Base-by-base conservation (phyloP, 1,140 invertebrate species). In the Telenomus remus region DNA sequence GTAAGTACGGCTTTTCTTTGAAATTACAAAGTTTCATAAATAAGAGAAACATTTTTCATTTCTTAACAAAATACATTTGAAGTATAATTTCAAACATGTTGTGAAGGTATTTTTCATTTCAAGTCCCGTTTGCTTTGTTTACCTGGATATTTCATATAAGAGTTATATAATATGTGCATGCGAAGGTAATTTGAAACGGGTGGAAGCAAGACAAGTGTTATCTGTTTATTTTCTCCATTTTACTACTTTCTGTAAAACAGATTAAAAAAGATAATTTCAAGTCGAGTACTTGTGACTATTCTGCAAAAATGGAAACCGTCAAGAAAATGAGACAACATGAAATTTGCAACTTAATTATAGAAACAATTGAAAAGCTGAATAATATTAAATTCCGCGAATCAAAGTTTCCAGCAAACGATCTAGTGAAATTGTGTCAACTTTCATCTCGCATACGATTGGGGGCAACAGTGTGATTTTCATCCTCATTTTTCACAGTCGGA, bases 151-250 rank as follows among this genome's bases (percentile, higher is more conserved):
- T 57, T 64, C 48, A 53, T 48, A 64, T 57, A 55, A 72, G 47
- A 56, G 46, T 72, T 43, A 72, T 64, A 63, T 6, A 72, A 64
- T 64, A 72, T 72, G 60, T 34, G 47, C 16, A 27, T 37, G 64
- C 53, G 50, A 15, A 42, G 42, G 69, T 64, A 72, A 72, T 34
- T 19, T 46, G 60, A 72, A 72, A 72, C 69, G 64, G 64, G 69
- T 51, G 53, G 60, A 64, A 64, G 60, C 69, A 57, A 57, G 54
- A 64, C 53, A 72, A 72, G 69, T 72, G 46, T 47, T 64, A 72
- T 72, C 60, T 64, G 54, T 60, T 53, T 63, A 70, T 63, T 71
- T 63, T 63, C 48, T 27, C 19, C 6, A 27, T n/a, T n/a, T n/a
- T n/a, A 46, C 37, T 47, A 56, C 27, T 37, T 37, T n/a, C 14